Conservation (phyloP, 2,113 vertebrate genomes). For the Puffinus mauretanicus region DNA sequence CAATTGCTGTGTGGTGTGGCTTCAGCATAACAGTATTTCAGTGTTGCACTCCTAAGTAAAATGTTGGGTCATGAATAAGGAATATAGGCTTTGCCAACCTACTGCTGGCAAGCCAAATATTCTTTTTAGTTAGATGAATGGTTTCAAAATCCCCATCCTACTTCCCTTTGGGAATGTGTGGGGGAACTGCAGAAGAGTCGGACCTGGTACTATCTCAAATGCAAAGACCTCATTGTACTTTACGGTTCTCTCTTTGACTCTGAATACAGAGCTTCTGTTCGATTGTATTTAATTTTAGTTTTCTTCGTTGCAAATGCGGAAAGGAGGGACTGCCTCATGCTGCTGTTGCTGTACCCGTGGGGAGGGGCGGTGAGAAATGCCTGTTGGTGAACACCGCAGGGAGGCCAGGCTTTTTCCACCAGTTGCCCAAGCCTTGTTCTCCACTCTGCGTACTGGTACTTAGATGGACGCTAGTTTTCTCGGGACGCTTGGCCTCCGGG, state of each 20-base stretch:
- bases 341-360: not conserved
- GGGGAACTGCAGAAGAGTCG: not conserved
- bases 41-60: not conserved
- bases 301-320: not conserved
- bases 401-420: not conserved
- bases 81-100: not conserved
- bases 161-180: not conserved
- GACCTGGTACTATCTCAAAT: not conserved
- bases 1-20: not conserved
- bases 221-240: not conserved
- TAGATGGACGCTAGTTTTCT: not conserved
- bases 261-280: not conserved
- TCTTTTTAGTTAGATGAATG: not conserved
- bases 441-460: fast-evolving
- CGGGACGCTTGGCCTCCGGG: not conserved
- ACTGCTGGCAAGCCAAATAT: not conserved
- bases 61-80: not conserved
- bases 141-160: not conserved
- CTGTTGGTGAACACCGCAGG: not conserved
- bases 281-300: not conserved
- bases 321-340: too few species aligned
- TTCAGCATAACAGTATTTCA: not conserved
- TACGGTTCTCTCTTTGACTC: not conserved
- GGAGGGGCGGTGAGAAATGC: not conserved
- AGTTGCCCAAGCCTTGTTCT: not conserved